phyloP scores from a whole-genome alignment of 2,888 invertebrate species.

The Heliconius erato region DNA sequence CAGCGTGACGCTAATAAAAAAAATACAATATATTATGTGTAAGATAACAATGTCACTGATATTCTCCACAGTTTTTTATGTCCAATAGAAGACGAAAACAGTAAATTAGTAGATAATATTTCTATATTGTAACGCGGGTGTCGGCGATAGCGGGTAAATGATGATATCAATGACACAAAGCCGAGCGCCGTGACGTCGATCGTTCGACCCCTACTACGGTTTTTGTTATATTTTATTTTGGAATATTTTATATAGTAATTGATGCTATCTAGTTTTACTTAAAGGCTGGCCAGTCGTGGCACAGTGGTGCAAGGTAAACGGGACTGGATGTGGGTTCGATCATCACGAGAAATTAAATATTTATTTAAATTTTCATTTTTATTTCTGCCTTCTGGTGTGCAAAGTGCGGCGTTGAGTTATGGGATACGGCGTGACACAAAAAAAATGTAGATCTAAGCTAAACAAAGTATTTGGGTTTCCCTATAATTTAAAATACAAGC shows the following conservation, averaged over 20 bases:
- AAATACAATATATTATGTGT: neutral
- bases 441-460: neutral
- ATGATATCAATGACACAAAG: slow-evolving; percentile 58
- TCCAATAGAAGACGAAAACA: slow-evolving; percentile 30
- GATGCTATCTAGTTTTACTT: neutral
- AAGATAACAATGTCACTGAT: neutral
- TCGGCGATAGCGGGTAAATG: slow-evolving; percentile 55
- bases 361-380: too few relatives aligned
- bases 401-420: too few relatives aligned
- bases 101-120: slow-evolving; percentile 45
- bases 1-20: too few relatives aligned
- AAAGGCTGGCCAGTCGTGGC: too few relatives aligned
- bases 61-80: neutral
- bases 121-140: slow-evolving; percentile 44
- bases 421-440: too few relatives aligned
- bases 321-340: too few relatives aligned
- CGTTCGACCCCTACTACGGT: slow-evolving; percentile 52
- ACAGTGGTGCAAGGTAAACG: too few relatives aligned
- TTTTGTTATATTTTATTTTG: neutral
- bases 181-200: slow-evolving; percentile 50
- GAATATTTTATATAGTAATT: neutral
- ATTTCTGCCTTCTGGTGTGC: too few relatives aligned
- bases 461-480: neutral
- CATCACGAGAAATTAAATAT: too few relatives aligned
- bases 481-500: neutral